Evolutionary conservation across 1,140 invertebrate species (phyloP).

Genomic region (Augochlora pura): DNA sequence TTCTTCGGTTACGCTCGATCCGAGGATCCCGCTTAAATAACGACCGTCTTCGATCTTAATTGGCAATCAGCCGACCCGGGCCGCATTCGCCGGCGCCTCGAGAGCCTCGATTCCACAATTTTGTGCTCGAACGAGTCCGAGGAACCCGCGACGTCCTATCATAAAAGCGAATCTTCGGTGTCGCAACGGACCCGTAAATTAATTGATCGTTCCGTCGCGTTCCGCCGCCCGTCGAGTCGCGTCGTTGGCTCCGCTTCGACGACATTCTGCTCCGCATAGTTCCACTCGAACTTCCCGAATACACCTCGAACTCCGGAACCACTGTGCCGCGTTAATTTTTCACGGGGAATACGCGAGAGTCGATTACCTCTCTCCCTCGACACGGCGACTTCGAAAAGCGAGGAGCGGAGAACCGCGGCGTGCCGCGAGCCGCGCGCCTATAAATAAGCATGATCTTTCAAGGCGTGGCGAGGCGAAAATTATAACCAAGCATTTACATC

Average conservation of each 20-base stretch:
- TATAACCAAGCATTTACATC: conserved; percentile 51
- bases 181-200: too few species aligned
- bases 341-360: too few species aligned
- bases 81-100: not conserved
- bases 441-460: conserved; percentile 52
- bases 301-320: too few species aligned
- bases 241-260: too few species aligned
- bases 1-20: conserved; percentile 13
- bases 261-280: too few species aligned
- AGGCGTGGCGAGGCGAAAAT: conserved; percentile 54
- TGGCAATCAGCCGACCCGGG: conserved; percentile 11
- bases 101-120: not conserved
- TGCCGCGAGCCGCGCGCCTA: conserved; percentile 5
- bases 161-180: not conserved
- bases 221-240: too few species aligned
- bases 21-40: conserved; percentile 16
- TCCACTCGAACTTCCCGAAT: too few species aligned
- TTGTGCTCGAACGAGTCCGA: not conserved
- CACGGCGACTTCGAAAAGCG: not conserved
- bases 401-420: too few species aligned
- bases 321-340: too few species aligned
- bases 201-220: too few species aligned
- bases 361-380: not conserved
- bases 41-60: conserved; percentile 36
- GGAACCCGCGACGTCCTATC: not conserved